Evolutionary conservation across 2,797 vertebrate genomes (phyloP).

Genomic region (Columba guinea): DNA sequence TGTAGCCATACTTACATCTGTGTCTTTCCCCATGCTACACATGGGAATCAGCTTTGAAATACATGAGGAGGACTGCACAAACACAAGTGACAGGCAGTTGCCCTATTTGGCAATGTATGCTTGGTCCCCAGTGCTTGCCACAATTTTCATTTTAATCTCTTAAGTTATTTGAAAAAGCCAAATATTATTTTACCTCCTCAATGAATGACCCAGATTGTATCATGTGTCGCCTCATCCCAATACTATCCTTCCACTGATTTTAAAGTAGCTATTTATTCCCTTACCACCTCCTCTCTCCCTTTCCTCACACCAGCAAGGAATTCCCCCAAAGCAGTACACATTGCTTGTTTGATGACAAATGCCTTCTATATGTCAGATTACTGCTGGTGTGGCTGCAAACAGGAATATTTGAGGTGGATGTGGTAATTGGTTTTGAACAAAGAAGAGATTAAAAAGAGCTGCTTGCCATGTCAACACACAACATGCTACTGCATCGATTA

Average conservation of each 20-base stretch:
- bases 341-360: constrained; percentile 21
- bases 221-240: background rate
- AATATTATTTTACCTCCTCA: background rate
- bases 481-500: background rate
- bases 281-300: background rate
- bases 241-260: background rate
- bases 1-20: background rate
- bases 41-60: background rate
- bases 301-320: background rate
- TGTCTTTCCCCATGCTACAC: background rate
- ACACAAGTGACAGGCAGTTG: background rate
- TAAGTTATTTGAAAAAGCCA: background rate
- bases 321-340: background rate
- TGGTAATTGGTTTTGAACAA: constrained; percentile 36
- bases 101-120: background rate
- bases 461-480: background rate
- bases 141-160: background rate
- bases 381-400: background rate
- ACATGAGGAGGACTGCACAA: background rate
- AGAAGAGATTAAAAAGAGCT: constrained; percentile 16
- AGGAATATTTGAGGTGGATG: constrained; percentile 26
- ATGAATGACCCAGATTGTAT: background rate
- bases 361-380: background rate
- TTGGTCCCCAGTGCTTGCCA: background rate
- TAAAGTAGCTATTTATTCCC: background rate